Evolutionary conservation across 2,888 invertebrate genomes (phyloP), one percentile per base, ranked within the genome.

Genomic region (Limnephilus lunatus): DNA sequence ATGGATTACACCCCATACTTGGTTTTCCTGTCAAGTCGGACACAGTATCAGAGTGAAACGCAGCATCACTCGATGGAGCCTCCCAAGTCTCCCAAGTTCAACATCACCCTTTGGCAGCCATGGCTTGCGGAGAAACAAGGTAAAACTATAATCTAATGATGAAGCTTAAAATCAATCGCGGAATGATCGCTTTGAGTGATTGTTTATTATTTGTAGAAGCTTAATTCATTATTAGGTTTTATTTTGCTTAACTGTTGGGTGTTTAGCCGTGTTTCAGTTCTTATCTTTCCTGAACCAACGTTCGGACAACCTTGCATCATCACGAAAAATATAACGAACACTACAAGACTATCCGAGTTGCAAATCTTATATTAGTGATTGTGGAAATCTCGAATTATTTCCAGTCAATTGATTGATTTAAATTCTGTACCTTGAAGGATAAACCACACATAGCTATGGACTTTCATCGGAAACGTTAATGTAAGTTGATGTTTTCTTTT

Each of bases 61-160:
- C 80, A 68, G 7, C 53, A 87, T 44, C 90, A 82, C 35, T 85
- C 88, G 68, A 96, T 96, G 96, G 96, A 96, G 94, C 96, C 96
- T 68, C 96, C 96, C 81, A 95, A 96, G 91, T 96, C 96, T 32
- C 96, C 96, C 12, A 96, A 96, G 94, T 96, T 96, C 94, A 96
- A 96, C 94, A 91, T 96, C 94, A 95, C 96, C 91, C 94, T 96
- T 83, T 96, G 96, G 96, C 96, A 96, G 93, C 96, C 96, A 80
- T 96, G 96, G 96, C 94, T 95, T 92, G 94, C 86, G 11, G 93
- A 93, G 90, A 92, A 90, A 31, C 90, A 89, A 93, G 93, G 93
- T 93, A 92, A 81, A 82, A 82, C 25, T 9, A 25, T 9, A 19
- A 68, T 7, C 68, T n/a, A 25, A 87, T 12, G n/a, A 39, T 25